Evolutionary conservation across 2,113 vertebrate species (phyloP).

Genomic region (Charina bottae): DNA sequence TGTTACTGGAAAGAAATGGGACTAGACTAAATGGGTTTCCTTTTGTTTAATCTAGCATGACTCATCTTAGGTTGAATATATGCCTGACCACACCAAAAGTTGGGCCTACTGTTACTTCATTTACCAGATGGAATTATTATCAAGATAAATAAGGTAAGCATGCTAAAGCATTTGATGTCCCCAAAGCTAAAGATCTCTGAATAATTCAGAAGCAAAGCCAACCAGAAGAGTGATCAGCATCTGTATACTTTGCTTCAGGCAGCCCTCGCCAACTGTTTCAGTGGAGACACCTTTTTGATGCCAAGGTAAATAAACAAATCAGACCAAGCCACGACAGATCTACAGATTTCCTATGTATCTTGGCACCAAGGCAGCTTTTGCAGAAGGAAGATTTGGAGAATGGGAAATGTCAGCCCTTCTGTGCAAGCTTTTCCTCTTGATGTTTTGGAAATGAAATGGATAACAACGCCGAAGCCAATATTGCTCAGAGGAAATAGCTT

Average conservation of each 20-base stretch:
- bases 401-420: constrained; percentile 37
- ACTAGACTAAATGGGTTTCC: not conserved
- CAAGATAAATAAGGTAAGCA: not conserved
- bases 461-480: constrained; percentile 10
- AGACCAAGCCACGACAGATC: not conserved
- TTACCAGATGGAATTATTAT: not conserved
- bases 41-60: not conserved
- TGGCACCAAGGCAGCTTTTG: not conserved
- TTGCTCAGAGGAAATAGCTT: constrained; percentile 21
- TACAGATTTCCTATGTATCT: constrained; percentile 8
- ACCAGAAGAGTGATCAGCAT: not conserved
- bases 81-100: not conserved
- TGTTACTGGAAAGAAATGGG: not conserved
- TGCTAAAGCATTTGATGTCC: not conserved
- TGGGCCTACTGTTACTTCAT: not conserved
- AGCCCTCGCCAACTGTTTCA: not conserved
- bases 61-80: not conserved
- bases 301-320: constrained; percentile 44
- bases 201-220: constrained; percentile 31
- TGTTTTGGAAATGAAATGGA: constrained; percentile 28
- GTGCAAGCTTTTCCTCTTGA: constrained; percentile 28
- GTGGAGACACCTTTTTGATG: constrained; percentile 5
- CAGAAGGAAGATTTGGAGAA: constrained; percentile 33
- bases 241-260: constrained; percentile 20
- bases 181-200: not conserved